Conservation (phyloP, 2,797 vertebrate genomes). For the Schizothorax lantsangensis region DNA sequence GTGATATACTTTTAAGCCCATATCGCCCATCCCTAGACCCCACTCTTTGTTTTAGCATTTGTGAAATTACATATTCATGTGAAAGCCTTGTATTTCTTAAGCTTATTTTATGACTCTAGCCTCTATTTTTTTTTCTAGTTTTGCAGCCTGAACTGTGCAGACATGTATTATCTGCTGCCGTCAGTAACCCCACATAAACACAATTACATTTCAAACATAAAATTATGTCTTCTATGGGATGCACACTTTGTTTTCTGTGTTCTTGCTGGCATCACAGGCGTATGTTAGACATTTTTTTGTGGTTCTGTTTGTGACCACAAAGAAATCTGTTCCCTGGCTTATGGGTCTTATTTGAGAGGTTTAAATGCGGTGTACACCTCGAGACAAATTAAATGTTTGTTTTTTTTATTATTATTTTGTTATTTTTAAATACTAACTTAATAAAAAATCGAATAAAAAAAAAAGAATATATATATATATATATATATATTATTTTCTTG, state of each 20-base stretch:
- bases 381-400: neutral
- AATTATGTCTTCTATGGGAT: constrained; percentile 32
- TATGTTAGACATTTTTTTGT: neutral
- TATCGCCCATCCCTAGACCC: no score
- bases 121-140: constrained; percentile 12
- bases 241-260: neutral
- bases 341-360: neutral
- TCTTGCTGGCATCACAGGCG: neutral
- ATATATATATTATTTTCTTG: neutral
- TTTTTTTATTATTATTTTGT: neutral
- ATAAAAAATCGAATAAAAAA: neutral
- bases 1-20: no score
- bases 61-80: constrained; percentile 9
- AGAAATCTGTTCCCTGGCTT: neutral
- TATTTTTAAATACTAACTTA: neutral
- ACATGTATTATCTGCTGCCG: constrained; percentile 18
- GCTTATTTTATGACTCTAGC: neutral
- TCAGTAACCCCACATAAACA: constrained; percentile 53
- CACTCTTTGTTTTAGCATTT: constrained; percentile 25
- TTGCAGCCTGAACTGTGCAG: constrained; percentile 13
- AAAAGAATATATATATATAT: no score
- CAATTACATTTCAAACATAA: constrained; percentile 41
- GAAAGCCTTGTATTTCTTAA: constrained; percentile 2
- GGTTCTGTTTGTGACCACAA: neutral
- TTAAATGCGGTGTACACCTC: neutral